phyloP scores from a whole-genome alignment of 2,797 vertebrate species.

The Danionella dracula region DNA sequence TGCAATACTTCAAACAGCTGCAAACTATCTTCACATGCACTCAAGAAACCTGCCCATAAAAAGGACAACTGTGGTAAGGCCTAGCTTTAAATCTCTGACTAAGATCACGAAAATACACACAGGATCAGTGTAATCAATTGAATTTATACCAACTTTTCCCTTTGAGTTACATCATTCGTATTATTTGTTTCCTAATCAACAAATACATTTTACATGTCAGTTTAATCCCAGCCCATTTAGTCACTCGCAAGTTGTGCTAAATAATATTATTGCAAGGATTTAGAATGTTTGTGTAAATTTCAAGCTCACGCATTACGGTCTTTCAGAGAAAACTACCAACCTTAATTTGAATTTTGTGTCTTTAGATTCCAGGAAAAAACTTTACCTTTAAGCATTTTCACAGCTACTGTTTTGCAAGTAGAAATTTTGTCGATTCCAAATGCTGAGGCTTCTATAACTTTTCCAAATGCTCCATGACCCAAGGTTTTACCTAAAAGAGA shows the following conservation, averaged over 20 bases:
- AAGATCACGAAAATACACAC: neutral
- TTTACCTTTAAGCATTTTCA: conserved; percentile 98
- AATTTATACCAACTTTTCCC: too few species aligned
- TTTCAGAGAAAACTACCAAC: too few species aligned
- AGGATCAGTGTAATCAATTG: neutral
- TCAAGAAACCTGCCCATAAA: conserved; percentile 23
- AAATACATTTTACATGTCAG: too few species aligned
- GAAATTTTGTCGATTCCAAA: conserved; percentile 95
- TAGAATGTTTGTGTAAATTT: too few species aligned
- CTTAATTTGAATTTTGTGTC: too few species aligned
- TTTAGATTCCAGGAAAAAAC: too few species aligned
- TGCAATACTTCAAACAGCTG: conserved; percentile 42
- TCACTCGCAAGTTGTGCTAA: neutral
- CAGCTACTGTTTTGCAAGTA: conserved; percentile 94
- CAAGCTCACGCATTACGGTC: too few species aligned
- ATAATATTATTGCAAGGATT: neutral
- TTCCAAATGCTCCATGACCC: conserved; percentile 92
- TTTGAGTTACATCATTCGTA: too few species aligned
- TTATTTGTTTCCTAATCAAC: too few species aligned
- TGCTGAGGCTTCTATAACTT: conserved; percentile 91
- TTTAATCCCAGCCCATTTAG: neutral
- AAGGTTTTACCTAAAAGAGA: conserved; percentile 85
- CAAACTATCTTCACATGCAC: conserved; percentile 44
- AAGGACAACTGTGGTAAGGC: conserved; percentile 18
- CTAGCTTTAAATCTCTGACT: neutral